Base-by-base conservation (phyloP, 2,113 vertebrate species). In the Gambusia holbrooki region DNA sequence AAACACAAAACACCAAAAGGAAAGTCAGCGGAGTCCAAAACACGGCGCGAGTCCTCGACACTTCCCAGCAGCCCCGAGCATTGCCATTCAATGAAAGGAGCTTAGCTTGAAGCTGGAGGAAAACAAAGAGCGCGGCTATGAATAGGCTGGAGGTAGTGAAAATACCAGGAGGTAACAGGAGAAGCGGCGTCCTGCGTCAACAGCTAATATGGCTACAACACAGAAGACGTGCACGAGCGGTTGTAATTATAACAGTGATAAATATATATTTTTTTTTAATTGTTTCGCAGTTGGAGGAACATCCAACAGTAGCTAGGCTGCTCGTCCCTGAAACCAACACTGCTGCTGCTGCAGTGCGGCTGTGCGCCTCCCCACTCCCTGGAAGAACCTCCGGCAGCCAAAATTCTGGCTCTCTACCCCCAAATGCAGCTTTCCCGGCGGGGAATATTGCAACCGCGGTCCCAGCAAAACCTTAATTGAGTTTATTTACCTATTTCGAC, bases 401-500 rank as follows among this genome's bases (percentile, higher is more conserved):
- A 15, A n/a, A 27, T n/a, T 10, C 51, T 10, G 48, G 1, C 11
- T 58, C 5, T 32, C 2, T 1, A 2, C 15, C 62, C 62, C 22
- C 27, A 4, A 0, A 2, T 1, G 19, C 4, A n/a, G 32, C 64
- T 29, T 17, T 22, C 45, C 19, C 13, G 8, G 5, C 7, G 10
- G 60, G 29, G 9, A 73, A 37, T 2, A 33, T 11, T 3, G 14
- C 27, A 40, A 40, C 66, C 69, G 60, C 75, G 37, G 32, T 42
- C n/a, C 51, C 75, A n/a, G 45, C 65, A 82, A 51, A 17, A 1
- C 54, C 0, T 33, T 79, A 86, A 90, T 88, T 84, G 74, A 79
- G 86, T 93, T 92, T 93, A 92, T 92, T 92, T 93, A 93, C 92
- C 92, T 87, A 74, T 87, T 88, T 90, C 87, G 81, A 74, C 85